phyloP scores from a whole-genome alignment of 2,797 vertebrate genomes.

The Bradypodion ventrale region DNA sequence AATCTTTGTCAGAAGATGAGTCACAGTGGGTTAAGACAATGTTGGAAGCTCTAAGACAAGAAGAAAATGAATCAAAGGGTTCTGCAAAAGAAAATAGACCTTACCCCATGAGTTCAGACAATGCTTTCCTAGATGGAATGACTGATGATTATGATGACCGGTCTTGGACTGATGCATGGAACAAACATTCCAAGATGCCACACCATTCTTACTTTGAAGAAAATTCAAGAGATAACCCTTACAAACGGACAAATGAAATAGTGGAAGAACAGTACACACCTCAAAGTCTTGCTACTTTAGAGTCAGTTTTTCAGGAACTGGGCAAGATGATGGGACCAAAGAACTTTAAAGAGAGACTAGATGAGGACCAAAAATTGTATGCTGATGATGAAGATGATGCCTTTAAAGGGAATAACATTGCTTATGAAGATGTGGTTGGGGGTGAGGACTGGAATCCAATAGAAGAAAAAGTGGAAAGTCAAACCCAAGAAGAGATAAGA shows the following conservation, averaged over 20 bases:
- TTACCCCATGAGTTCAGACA: conserved; percentile 77
- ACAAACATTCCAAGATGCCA: conserved; percentile 79
- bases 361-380: conserved; percentile 84
- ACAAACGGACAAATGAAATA: conserved; percentile 94
- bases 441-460: conserved; percentile 88
- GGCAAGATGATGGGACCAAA: conserved; percentile 81
- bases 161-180: conserved; percentile 77
- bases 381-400: conserved; percentile 83
- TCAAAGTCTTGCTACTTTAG: conserved; percentile 91
- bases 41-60: conserved; percentile 85
- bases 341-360: conserved; percentile 79
- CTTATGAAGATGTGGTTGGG: conserved; percentile 86
- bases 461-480: conserved; percentile 90
- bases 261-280: conserved; percentile 94
- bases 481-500: conserved; percentile 87
- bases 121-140: conserved; percentile 70
- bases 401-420: conserved; percentile 84
- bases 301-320: conserved; percentile 93
- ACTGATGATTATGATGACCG: conserved; percentile 84
- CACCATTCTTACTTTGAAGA: conserved; percentile 82
- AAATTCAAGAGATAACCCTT: conserved; percentile 81
- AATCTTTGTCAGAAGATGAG: conserved; percentile 80
- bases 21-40: conserved; percentile 87
- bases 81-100: conserved; percentile 76
- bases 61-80: conserved; percentile 78